phyloP scores from a whole-genome alignment of 2,888 invertebrate genomes.

The Pinctada fucata region DNA sequence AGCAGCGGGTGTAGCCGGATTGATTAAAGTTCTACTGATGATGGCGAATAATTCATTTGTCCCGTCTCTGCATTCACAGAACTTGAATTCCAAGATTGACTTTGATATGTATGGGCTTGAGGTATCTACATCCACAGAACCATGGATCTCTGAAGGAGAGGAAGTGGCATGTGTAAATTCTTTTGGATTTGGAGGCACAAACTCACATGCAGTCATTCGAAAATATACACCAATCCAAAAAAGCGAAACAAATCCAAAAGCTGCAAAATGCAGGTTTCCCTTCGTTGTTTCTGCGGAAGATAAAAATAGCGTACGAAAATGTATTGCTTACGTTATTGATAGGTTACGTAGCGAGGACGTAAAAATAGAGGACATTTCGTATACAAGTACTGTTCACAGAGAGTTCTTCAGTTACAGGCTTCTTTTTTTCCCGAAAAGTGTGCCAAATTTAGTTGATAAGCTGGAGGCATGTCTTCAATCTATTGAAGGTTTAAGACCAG shows the following conservation, averaged over 20 bases:
- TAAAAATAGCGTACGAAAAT: too few relatives aligned
- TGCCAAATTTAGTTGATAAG: neutral
- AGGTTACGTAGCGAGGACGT: neutral
- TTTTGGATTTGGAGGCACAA: constrained; percentile 63
- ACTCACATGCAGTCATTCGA: constrained; percentile 51
- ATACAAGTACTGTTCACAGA: neutral
- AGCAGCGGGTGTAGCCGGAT: constrained; percentile 54
- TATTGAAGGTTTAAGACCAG: constrained; percentile 11
- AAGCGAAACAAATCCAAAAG: too few relatives aligned
- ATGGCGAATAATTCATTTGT: constrained; percentile 54
- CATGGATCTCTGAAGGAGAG: constrained; percentile 31
- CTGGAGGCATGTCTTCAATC: neutral
- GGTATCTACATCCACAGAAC: constrained; percentile 29
- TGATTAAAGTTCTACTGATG: constrained; percentile 59
- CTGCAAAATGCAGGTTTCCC: too few relatives aligned
- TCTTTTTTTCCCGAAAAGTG: neutral
- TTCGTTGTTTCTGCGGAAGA: too few relatives aligned
- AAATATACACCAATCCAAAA: neutral
- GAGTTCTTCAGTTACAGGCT: neutral
- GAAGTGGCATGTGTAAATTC: constrained; percentile 46
- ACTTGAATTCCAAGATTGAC: constrained; percentile 46
- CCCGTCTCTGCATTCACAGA: constrained; percentile 51
- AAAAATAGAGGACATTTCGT: neutral
- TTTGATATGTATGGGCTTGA: constrained; percentile 38
- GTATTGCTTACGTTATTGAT: neutral